phyloP scores from a whole-genome alignment of 1,140 invertebrate species.

The Penaeus indicus region DNA sequence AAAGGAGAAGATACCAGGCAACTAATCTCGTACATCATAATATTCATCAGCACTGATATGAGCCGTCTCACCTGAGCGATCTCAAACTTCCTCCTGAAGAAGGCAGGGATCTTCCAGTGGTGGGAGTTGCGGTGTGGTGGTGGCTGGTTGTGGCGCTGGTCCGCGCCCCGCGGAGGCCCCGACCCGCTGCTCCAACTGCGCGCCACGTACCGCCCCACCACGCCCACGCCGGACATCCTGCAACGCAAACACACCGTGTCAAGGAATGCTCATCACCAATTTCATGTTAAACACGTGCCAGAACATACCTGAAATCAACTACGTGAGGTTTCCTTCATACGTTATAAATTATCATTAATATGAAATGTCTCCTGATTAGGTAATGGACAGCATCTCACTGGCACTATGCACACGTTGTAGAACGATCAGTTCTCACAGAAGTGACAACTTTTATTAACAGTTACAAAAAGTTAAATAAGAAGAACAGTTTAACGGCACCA shows the following conservation, averaged over 20 bases:
- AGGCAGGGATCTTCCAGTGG: constrained; percentile 42
- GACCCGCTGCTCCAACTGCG: constrained; percentile 38
- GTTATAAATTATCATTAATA: not conserved
- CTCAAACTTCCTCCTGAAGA: constrained; percentile 59
- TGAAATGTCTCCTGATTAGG: not conserved
- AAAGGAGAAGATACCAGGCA: too few species aligned
- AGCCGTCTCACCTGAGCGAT: constrained; percentile 45
- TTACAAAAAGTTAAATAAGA: too few species aligned
- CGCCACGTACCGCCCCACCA: constrained; percentile 55
- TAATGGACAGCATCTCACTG: too few species aligned
- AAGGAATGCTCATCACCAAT: not conserved
- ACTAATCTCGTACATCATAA: too few species aligned
- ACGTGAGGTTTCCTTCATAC: not conserved
- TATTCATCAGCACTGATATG: too few species aligned
- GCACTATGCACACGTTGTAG: too few species aligned
- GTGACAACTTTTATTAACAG: too few species aligned
- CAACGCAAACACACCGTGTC: not conserved
- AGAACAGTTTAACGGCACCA: too few species aligned
- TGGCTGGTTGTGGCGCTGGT: constrained; percentile 27
- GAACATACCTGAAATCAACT: too few species aligned
- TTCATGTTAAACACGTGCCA: too few species aligned
- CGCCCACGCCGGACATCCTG: constrained; percentile 57
- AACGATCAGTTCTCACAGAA: too few species aligned
- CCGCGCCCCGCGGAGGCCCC: constrained; percentile 13
- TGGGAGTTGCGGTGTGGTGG: constrained; percentile 5